Evolutionary conservation across 2,797 vertebrate genomes (phyloP), one percentile per base, ranked within the genome.

Genomic region (Eulemur albifrons): DNA sequence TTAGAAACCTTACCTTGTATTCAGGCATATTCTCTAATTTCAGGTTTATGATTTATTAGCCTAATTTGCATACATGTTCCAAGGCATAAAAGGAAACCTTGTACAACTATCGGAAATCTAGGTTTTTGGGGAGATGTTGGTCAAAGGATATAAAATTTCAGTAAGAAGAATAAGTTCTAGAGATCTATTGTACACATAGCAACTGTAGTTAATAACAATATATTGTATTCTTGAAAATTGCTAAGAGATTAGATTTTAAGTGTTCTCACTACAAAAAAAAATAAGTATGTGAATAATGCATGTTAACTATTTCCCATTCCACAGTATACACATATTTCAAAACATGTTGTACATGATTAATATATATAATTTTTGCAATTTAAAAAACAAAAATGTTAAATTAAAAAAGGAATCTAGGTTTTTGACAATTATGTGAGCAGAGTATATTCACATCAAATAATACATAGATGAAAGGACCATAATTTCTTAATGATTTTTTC

Each of bases 401-500:
- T 82, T 57, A 77, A 87, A 86, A 69, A 59, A 77, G 20, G 83
- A 83, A 70, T 65, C 48, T 54, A 59, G 23, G 11, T 69, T 94
- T 92, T 94, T 91, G 50, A 85, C 30, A 73, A 73, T 73, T 86
- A 45, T 52, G 2, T 81, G 32, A 82, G 13, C 11, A 43, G 38
- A 83, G n/a, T 32, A 52, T 72, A 73, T 84, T 63, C 43, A 84
- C 45, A 45, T 92, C 25, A 69, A 69, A 1, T 35, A 85, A 12
- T 79, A 17, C n/a, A 32, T 52, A 54, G 27, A 25, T 72, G n/a
- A 17, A 72, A 86, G 57, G 54, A 88, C 80, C 21, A 0, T 85
- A 48, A 73, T 84, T 84, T 91, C 59, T 93, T 73, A 67, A 54
- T 92, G 25, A 89, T 32, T 94, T 97, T 96, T 86, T 32, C 18